Conservation (phyloP, 2,888 invertebrate species). For the Orchesellides sinensis region DNA sequence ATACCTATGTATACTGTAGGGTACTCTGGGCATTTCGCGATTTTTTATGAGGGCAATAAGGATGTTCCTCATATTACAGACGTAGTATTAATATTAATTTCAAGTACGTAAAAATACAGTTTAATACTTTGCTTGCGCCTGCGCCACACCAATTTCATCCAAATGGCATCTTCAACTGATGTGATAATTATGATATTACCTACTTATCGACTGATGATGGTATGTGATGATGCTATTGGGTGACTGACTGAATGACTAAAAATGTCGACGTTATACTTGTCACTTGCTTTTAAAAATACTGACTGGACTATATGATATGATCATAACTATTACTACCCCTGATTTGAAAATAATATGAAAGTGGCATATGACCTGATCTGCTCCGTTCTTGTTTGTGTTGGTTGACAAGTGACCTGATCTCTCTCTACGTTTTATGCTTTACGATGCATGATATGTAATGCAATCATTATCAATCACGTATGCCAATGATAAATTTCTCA, state of each 20-base stretch:
- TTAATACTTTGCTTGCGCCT: not conserved
- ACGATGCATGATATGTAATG: too few species aligned
- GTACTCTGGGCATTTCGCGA: not conserved
- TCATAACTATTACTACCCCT: too few species aligned
- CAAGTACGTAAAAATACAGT: not conserved
- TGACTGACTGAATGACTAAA: not conserved
- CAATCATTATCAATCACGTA: too few species aligned
- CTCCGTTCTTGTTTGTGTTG: constrained; percentile 16
- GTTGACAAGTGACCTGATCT: constrained; percentile 9
- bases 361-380: constrained; percentile 16
- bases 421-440: not conserved
- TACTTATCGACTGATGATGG: too few species aligned
- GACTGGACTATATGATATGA: too few species aligned
- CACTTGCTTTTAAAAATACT: not conserved
- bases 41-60: not conserved
- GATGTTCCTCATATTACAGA: not conserved
- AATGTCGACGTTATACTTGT: constrained; percentile 1
- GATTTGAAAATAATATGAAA: too few species aligned
- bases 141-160: too few species aligned
- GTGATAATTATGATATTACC: too few species aligned
- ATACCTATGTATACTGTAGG: too few species aligned
- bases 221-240: not conserved
- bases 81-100: not conserved
- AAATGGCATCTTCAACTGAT: too few species aligned
- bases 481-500: not conserved